Conservation (phyloP, 2,888 invertebrate species). For the Caenorhabditis wallacei region DNA sequence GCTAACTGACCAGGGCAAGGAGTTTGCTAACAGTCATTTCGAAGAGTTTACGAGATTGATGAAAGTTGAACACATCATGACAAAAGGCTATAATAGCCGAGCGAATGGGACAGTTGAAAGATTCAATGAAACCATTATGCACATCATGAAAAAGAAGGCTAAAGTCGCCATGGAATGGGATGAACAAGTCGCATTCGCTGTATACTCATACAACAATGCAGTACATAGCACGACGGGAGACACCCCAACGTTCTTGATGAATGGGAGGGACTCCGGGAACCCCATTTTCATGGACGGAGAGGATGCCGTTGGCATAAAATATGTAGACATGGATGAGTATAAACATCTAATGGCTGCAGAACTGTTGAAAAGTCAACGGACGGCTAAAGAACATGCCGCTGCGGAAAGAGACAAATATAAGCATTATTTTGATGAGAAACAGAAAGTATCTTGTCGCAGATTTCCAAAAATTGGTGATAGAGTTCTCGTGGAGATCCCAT, state of each 20-base stretch:
- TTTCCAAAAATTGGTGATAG: constrained; percentile 23
- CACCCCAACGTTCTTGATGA: neutral
- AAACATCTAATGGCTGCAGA: neutral
- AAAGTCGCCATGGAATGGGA: constrained; percentile 55
- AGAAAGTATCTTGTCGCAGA: neutral
- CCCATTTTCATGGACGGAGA: too few species aligned
- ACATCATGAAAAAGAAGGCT: constrained; percentile 45
- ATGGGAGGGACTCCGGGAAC: constrained; percentile 11
- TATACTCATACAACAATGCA: constrained; percentile 28
- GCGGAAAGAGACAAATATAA: neutral
- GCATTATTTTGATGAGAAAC: constrained; percentile 5
- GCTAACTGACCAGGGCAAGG: too few species aligned
- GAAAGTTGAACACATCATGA: constrained; percentile 19
- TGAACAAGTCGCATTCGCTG: constrained; percentile 24
- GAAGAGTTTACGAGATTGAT: neutral
- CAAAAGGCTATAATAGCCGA: constrained; percentile 61
- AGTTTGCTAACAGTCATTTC: too few species aligned
- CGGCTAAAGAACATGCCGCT: neutral
- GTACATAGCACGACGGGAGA: neutral
- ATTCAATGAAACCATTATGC: constrained; percentile 47
- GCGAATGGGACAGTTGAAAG: constrained; percentile 66
- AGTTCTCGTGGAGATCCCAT: constrained; percentile 24
- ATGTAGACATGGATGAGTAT: constrained; percentile 11
- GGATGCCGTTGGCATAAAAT: neutral
- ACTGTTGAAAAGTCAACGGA: neutral